These are phyloP conservation scores for Orussus abietinus DNA, from an alignment of 1,140 invertebrate genomes.

Conservation along the genomic window DNA sequence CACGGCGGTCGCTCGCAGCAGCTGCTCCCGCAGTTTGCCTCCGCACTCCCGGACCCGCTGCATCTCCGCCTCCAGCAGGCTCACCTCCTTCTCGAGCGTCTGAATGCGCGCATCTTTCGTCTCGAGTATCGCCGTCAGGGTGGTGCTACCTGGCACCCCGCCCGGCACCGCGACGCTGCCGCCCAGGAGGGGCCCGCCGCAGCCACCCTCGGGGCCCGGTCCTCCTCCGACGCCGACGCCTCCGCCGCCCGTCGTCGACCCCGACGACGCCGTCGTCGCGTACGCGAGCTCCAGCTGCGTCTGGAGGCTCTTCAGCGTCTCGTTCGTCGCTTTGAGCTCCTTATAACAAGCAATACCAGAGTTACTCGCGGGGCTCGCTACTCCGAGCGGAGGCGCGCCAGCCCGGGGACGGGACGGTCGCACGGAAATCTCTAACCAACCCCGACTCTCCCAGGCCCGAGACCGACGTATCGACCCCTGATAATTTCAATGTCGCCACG, in stretches of 20 bases:
- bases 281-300: slow-evolving; percentile 71
- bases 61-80: slow-evolving; percentile 67
- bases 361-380: slow-evolving; percentile 39
- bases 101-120: slow-evolving; percentile 82
- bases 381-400: too few species aligned
- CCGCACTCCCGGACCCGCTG: slow-evolving; percentile 60
- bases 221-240: slow-evolving; percentile 47
- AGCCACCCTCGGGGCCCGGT: slow-evolving; percentile 61
- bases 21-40: slow-evolving; percentile 40
- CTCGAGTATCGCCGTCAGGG: slow-evolving; percentile 72
- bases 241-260: slow-evolving; percentile 42
- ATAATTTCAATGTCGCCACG: too few species aligned
- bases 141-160: slow-evolving; percentile 65
- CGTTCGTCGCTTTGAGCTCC: slow-evolving; percentile 78
- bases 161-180: slow-evolving; percentile 54
- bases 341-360: slow-evolving; percentile 52
- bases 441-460: too few species aligned
- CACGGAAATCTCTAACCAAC: too few species aligned
- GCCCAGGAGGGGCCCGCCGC: slow-evolving; percentile 60
- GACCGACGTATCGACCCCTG: too few species aligned
- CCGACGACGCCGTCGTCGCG: slow-evolving; percentile 56
- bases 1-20: slow-evolving; percentile 41
- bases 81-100: slow-evolving; percentile 78
- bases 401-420: too few species aligned
- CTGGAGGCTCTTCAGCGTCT: slow-evolving; percentile 74